phyloP scores from a whole-genome alignment of 2,888 invertebrate genomes.

The Liodrosophila aerea region DNA sequence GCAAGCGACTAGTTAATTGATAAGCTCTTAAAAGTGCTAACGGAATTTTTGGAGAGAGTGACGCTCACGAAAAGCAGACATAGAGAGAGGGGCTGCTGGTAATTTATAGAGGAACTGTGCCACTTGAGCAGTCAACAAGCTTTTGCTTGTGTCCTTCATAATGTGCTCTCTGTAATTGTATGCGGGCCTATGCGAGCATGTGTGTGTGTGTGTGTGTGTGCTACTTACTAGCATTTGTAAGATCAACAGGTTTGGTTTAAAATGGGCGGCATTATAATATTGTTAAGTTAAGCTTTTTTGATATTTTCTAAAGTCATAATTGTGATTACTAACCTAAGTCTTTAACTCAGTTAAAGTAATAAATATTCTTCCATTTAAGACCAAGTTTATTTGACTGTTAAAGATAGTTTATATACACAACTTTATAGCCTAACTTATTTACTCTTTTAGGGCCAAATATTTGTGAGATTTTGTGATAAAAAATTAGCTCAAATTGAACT shows the following conservation, averaged over 20 bases:
- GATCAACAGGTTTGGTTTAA: conserved; percentile 62
- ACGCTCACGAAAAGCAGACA: conserved; percentile 12
- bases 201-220: conserved; percentile 21
- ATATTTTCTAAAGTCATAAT: too few relatives aligned
- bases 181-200: neutral
- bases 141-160: conserved; percentile 65
- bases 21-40: conserved; percentile 49
- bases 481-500: neutral
- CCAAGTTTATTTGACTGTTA: too few relatives aligned
- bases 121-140: conserved; percentile 75
- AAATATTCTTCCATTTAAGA: too few relatives aligned
- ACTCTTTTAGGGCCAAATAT: too few relatives aligned
- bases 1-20: conserved; percentile 40
- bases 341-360: too few relatives aligned
- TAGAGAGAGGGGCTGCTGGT: conserved; percentile 11
- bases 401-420: too few relatives aligned
- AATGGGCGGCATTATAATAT: neutral
- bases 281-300: too few relatives aligned
- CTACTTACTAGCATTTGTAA: conserved; percentile 47
- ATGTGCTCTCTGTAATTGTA: conserved; percentile 22
- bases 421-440: too few relatives aligned
- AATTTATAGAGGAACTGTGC: conserved; percentile 59
- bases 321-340: too few relatives aligned
- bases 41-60: conserved; percentile 41
- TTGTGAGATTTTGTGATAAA: neutral